Evolutionary conservation across 2,113 vertebrate genomes (phyloP), one percentile per base, ranked within the genome.

Genomic region (Synodontis membranacea): DNA sequence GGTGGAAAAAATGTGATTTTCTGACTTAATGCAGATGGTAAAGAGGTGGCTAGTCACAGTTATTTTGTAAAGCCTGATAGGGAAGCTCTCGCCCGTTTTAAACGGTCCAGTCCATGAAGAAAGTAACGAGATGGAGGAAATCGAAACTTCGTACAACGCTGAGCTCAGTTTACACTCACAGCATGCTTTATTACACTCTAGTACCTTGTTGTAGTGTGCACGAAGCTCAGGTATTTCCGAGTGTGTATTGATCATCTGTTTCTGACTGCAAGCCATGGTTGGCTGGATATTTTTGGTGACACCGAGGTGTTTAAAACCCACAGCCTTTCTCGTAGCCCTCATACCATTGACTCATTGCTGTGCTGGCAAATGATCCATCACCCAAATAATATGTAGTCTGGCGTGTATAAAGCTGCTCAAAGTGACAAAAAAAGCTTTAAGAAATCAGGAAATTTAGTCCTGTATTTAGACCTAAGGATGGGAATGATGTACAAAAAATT

Each of bases 1-100:
- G 66, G 64, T 75, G 42, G 54, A 42, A 83, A 50, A 85, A 74
- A 48, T 56, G 9, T 4, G 60, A 70, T 81, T 86, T 82, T 48
- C 66, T 74, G 34, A 52, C 80, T 46, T 83, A 50, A 52, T 28
- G 54, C 70, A 17, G 56, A 42, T 5, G 17, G 10, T 54, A 54
- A 54, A 54, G 76, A 21, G 50, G 8, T 15, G 23, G 34, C 52
- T 14, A 23, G 78, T 58, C 78, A 80, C 52, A 48, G 62, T 72
- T 23, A 58, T 84, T 74, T 56, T 44, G 34, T 39, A 80, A 68
- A 64, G 79, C 31, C 58, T 79, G n/a, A 79, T n/a, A 19, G 17
- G 11, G 44, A 66, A 50, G 21, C n/a, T 48, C 46, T 21, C 15
- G 37, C 44, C 56, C 21, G 19, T 85, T 64, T 52, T 3, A 62